Evolutionary conservation across 2,888 invertebrate species (phyloP).

Genomic region (Tachystola acroxantha): DNA sequence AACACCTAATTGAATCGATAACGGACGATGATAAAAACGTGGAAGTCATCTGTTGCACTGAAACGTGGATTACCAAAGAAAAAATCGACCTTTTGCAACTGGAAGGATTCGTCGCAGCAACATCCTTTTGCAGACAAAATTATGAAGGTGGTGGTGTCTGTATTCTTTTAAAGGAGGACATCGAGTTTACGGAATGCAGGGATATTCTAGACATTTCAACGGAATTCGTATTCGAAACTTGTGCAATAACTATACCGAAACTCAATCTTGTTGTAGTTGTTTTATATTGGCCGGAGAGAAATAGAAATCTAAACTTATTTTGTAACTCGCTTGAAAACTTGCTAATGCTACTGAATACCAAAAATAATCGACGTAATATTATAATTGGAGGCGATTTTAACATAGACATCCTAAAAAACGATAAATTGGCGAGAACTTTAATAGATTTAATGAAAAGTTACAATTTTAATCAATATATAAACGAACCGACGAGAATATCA

Average conservation of each 20-base stretch:
- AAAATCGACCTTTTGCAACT: background rate
- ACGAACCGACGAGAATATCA: too few species aligned
- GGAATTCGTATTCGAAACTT: slow-evolving; percentile 9
- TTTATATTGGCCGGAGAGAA: slow-evolving; percentile 7
- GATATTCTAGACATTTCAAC: slow-evolving; percentile 6
- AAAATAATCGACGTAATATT: slow-evolving; percentile 1
- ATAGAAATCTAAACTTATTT: too few species aligned
- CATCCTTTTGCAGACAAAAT: background rate
- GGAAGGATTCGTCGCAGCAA: background rate
- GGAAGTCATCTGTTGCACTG: background rate
- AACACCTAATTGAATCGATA: background rate
- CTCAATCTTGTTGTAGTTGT: slow-evolving; percentile 7
- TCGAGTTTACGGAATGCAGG: background rate
- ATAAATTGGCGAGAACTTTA: too few species aligned
- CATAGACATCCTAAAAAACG: too few species aligned
- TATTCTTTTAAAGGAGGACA: slow-evolving; percentile 2
- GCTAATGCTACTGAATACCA: background rate
- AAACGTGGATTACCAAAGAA: background rate
- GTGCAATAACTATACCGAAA: slow-evolving; percentile 7
- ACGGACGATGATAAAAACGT: background rate
- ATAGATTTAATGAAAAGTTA: too few species aligned
- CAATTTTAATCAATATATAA: too few species aligned
- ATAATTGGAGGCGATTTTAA: too few species aligned
- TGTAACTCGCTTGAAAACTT: background rate
- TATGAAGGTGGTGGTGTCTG: slow-evolving; percentile 1